These are phyloP conservation scores for Platyscapa corneri DNA, from an alignment of 1,140 invertebrate genomes.

Conservation along the genomic window DNA sequence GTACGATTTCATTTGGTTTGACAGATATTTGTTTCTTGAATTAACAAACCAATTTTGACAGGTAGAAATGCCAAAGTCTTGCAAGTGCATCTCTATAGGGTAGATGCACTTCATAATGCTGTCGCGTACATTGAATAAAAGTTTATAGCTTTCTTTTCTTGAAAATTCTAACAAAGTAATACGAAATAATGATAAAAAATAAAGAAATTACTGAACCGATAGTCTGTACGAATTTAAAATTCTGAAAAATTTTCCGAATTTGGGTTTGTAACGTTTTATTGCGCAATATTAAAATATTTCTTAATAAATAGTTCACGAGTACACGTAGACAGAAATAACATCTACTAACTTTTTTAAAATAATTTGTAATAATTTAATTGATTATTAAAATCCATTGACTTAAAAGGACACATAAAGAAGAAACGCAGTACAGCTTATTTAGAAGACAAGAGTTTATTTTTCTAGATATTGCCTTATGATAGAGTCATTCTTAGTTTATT, in stretches of 20 bases:
- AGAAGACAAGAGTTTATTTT: neutral
- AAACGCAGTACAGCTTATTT: conserved; percentile 12
- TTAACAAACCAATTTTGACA: conserved; percentile 4
- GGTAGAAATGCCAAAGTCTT: neutral
- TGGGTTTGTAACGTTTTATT: no score
- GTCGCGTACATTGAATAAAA: neutral
- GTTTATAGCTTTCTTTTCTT: neutral
- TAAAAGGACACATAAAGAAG: neutral
- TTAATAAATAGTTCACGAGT: no score
- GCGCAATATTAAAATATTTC: no score
- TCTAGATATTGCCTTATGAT: neutral
- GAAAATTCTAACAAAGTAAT: neutral
- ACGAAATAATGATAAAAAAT: no score
- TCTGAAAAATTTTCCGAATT: no score
- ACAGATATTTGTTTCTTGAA: conserved; percentile 4
- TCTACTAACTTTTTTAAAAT: no score
- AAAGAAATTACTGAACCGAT: neutral
- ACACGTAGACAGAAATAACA: no score
- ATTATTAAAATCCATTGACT: neutral
- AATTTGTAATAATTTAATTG: no score
- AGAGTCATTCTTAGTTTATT: conserved; percentile 32
- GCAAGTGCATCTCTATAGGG: neutral
- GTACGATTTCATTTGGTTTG: neutral
- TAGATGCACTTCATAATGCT: neutral
- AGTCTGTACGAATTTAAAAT: no score